phyloP scores from a whole-genome alignment of 2,113 vertebrate species.

The Cottus gobio region DNA sequence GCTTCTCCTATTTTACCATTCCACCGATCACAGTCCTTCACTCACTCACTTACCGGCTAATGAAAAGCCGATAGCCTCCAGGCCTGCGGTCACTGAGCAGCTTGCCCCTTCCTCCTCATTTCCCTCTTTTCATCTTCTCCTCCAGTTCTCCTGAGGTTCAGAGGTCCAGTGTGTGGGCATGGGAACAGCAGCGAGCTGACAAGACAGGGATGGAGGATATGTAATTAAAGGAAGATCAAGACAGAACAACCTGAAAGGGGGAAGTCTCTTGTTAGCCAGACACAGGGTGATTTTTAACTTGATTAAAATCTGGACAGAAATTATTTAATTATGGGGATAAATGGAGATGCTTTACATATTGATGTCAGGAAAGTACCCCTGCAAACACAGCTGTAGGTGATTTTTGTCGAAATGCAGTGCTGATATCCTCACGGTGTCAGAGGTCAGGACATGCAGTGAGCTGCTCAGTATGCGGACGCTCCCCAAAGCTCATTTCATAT shows the following conservation, averaged over 20 bases:
- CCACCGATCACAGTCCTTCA: constrained; percentile 60
- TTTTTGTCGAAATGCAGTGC: not conserved
- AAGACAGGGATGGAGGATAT: constrained; percentile 13
- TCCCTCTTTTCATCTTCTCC: constrained; percentile 60
- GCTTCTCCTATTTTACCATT: constrained; percentile 58
- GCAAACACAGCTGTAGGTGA: not conserved
- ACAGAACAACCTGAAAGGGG: constrained; percentile 14
- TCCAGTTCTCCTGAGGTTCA: constrained; percentile 50
- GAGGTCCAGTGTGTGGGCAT: constrained; percentile 48
- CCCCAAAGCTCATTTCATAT: not conserved
- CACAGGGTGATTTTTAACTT: constrained; percentile 50
- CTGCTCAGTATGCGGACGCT: not conserved
- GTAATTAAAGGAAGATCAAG: constrained; percentile 43
- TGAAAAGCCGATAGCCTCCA: constrained; percentile 70
- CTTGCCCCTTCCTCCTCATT: constrained; percentile 52
- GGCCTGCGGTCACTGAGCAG: constrained; percentile 57
- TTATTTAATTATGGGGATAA: constrained; percentile 22
- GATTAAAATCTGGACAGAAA: constrained; percentile 44
- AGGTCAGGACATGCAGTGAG: not conserved
- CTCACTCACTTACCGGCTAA: constrained; percentile 70
- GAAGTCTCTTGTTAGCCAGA: constrained; percentile 41
- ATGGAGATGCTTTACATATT: not conserved
- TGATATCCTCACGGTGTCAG: not conserved
- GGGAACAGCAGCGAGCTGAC: constrained; percentile 44
- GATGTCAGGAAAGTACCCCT: not conserved